phyloP scores from a whole-genome alignment of 2,888 invertebrate species.

The Ferrisia virgata region DNA sequence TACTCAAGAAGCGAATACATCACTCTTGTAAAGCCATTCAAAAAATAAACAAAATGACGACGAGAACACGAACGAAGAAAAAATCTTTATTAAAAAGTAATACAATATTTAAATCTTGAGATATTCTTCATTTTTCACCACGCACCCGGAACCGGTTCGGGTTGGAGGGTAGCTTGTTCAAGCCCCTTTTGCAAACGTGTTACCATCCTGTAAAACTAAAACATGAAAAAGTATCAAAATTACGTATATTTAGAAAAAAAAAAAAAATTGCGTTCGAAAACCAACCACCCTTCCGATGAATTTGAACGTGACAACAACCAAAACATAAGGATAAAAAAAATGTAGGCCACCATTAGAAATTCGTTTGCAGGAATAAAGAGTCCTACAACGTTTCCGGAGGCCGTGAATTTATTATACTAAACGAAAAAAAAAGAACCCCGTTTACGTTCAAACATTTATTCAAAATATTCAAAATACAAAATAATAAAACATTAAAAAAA shows the following conservation, averaged over 20 bases:
- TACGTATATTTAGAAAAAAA: neutral
- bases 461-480: slow-evolving; percentile 42
- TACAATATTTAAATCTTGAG: neutral
- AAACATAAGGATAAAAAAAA: neutral
- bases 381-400: neutral
- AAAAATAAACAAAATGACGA: slow-evolving; percentile 1
- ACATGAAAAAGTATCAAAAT: neutral
- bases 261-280: neutral
- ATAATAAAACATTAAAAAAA: slow-evolving; percentile 43
- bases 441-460: slow-evolving; percentile 41
- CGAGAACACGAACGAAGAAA: neutral
- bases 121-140: neutral
- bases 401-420: neutral
- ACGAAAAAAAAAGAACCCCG: neutral
- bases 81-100: neutral
- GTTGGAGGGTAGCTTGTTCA: neutral
- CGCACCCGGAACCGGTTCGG: too few relatives aligned
- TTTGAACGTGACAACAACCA: slow-evolving; percentile 11
- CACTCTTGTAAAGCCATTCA: neutral
- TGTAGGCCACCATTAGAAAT: slow-evolving; percentile 6
- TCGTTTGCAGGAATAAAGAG: neutral
- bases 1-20: neutral
- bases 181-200: neutral
- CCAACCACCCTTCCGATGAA: neutral
- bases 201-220: neutral